A percentile compares a stretch with the other conserved stretches of the same genome.
phyloP scores from a whole-genome alignment of 2,113 vertebrate genomes.

The Nothocercus julius region DNA sequence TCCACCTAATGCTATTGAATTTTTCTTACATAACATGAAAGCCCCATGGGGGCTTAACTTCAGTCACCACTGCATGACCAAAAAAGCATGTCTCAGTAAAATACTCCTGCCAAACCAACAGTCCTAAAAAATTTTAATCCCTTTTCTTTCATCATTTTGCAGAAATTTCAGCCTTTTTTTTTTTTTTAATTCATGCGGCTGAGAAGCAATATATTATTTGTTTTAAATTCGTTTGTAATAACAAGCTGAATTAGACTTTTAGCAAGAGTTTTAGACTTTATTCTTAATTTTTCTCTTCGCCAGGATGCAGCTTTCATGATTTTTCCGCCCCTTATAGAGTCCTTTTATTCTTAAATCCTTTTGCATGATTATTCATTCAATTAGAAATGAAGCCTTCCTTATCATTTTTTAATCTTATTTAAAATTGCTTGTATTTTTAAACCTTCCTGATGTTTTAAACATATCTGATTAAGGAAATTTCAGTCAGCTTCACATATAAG shows the following conservation, averaged over 20 bases:
- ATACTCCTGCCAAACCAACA: neutral
- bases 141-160: neutral
- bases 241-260: neutral
- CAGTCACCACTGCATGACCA: rapidly evolving
- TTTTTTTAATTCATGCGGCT: neutral
- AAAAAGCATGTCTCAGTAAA: neutral
- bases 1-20: neutral
- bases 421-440: neutral
- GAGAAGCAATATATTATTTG: neutral
- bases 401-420: neutral
- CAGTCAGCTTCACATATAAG: neutral
- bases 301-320: neutral
- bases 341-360: neutral
- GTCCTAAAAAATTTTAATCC: neutral
- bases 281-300: conserved; percentile 13
- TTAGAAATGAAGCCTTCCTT: neutral
- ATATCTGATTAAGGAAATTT: neutral
- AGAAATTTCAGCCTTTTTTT: neutral
- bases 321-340: conserved; percentile 22
- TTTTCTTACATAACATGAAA: neutral
- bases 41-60: neutral
- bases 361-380: neutral
- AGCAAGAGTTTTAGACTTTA: neutral
- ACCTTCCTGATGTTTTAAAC: neutral
- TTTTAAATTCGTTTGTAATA: neutral